Percentiles rank a stretch among this genome's conserved stretches.
These are phyloP conservation scores for Cherax quadricarinatus DNA, from an alignment of 1,140 invertebrate genomes.

Conservation along the genomic window DNA sequence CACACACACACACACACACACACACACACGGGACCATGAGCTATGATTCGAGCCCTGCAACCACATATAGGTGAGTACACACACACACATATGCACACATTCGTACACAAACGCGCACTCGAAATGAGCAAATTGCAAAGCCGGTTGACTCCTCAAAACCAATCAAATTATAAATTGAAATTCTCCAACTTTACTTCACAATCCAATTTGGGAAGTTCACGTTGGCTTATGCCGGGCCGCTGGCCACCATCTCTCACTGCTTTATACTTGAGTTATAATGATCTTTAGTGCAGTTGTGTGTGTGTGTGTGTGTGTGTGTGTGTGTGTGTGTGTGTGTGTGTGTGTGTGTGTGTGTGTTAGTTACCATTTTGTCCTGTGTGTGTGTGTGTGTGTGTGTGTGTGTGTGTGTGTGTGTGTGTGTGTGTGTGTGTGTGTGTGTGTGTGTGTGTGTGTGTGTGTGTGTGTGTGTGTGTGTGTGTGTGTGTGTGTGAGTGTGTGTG, in stretches of 20 bases:
- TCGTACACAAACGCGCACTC: too few species aligned
- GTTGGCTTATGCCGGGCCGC: background rate
- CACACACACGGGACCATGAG: too few species aligned
- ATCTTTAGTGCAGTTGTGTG: background rate
- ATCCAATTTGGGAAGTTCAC: background rate
- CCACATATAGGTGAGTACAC: too few species aligned
- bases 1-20: too few species aligned
- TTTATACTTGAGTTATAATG: too few species aligned
- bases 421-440: too few species aligned
- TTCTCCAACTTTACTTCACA: background rate
- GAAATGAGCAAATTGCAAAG: background rate
- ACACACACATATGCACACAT: too few species aligned
- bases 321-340: background rate
- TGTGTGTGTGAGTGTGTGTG: background rate
- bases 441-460: too few species aligned
- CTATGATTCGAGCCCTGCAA: too few species aligned
- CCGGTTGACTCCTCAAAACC: background rate
- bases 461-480: background rate
- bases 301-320: background rate
- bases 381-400: background rate
- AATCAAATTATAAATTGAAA: conserved; percentile 12
- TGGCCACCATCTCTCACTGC: too few species aligned
- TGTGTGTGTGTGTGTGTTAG: background rate
- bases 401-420: too few species aligned
- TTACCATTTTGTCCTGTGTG: background rate